Evolutionary conservation across 2,888 invertebrate species (phyloP).

Genomic region (Gastrophysa polygoni): DNA sequence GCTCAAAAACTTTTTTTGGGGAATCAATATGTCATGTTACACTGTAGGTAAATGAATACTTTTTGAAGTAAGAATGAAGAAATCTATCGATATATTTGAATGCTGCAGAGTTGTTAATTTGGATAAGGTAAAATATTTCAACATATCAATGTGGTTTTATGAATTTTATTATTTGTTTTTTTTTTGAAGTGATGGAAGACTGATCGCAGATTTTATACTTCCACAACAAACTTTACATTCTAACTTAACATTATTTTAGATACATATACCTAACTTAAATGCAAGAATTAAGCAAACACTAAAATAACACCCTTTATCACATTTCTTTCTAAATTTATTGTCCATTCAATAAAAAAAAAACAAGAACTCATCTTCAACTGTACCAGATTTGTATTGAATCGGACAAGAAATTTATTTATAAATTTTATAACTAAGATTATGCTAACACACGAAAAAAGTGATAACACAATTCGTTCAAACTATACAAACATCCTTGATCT

Average conservation of each 20-base stretch:
- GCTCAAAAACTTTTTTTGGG: too few relatives aligned
- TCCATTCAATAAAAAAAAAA: conserved; percentile 26
- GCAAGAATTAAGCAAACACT: conserved; percentile 48
- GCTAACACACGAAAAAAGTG: conserved; percentile 31
- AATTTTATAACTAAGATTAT: conserved; percentile 33
- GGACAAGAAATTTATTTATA: conserved; percentile 35
- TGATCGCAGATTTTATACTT: conserved; percentile 40
- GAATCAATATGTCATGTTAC: too few relatives aligned
- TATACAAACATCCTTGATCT: conserved; percentile 21
- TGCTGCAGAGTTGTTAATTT: background rate
- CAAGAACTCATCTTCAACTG: conserved; percentile 14
- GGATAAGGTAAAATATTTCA: background rate
- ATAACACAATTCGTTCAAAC: conserved; percentile 23
- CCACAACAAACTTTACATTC: conserved; percentile 47
- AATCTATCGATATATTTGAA: too few relatives aligned
- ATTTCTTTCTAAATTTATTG: conserved; percentile 42
- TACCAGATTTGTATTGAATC: conserved; percentile 16
- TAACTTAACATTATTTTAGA: conserved; percentile 42
- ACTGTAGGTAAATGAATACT: too few relatives aligned
- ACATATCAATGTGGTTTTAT: conserved; percentile 24
- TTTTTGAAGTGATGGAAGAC: conserved; percentile 55
- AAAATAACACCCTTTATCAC: conserved; percentile 47
- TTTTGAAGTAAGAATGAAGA: too few relatives aligned
- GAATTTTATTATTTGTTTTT: conserved; percentile 38
- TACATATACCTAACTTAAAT: conserved; percentile 41